Conservation (phyloP, 2,888 invertebrate species). For the Nephrotoma appendiculata region DNA sequence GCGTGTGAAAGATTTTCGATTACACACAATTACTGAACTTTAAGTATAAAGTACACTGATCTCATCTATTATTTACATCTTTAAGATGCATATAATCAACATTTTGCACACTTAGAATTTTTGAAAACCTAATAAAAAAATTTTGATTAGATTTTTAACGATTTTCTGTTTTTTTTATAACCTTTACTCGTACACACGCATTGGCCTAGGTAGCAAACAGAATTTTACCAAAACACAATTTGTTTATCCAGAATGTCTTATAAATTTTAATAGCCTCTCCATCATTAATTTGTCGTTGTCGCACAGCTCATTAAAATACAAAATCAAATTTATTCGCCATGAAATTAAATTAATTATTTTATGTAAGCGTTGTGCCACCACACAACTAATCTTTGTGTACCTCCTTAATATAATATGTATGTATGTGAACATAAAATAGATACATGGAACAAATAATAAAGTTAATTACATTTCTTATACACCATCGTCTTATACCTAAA, state of each 20-base stretch:
- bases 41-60: too few species aligned
- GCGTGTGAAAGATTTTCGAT: not conserved
- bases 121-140: not conserved
- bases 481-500: not conserved
- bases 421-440: not conserved
- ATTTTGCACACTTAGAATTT: too few species aligned
- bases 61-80: too few species aligned
- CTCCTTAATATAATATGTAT: not conserved
- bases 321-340: not conserved
- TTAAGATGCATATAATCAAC: too few species aligned
- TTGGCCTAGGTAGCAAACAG: not conserved
- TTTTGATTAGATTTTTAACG: not conserved
- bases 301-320: not conserved
- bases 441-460: not conserved
- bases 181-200: not conserved
- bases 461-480: not conserved
- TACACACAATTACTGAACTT: too few species aligned
- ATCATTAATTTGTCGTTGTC: not conserved
- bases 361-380: not conserved
- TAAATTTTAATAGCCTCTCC: not conserved
- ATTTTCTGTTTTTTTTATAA: not conserved
- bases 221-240: not conserved
- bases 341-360: not conserved
- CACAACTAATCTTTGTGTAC: not conserved
- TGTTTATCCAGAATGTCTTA: not conserved